Evolutionary conservation across 2,797 vertebrate species (phyloP), one percentile per base, ranked within the genome.

Genomic region (Gambusia yucatana): DNA sequence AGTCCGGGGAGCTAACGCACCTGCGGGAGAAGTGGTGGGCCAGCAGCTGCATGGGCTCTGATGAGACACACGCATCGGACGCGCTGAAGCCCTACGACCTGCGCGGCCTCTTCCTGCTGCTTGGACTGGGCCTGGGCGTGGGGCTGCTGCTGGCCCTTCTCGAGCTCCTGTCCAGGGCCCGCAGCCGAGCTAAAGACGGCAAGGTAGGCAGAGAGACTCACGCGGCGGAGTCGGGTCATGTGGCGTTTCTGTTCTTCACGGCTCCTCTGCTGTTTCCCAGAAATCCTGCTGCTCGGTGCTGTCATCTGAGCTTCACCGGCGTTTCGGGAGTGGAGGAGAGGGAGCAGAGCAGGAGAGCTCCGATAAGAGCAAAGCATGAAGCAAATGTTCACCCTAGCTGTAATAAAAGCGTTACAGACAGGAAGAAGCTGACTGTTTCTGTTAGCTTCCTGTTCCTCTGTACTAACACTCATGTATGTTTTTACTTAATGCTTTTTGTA

Each of bases 11-110:
- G 22, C 93, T 98, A 0, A 94, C 95, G 0, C 94, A 96, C 72
- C 85, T 98, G 59, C 84, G 87, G 0, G 89, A 94, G 75, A 98
- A 98, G 87, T 98, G 97, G 97, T 98, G 97, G 97, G 92, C 96
- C 48, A 97, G 82, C 91, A 97, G 94, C 73, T 98, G 97, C 69
- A 0, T 81, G 6, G 84, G 69, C 0, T 75, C 76, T 0, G 77
- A 85, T 0, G 43, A 61, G 0, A 83, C 63, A 0, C 67, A 91
- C 0, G 75, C 87, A 82, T 90, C 92, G 0, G 63, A 80, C 0
- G 92, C 95, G 0, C 90, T 97, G 73, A 91, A 95, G 44, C 90
- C 96, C 0, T 88, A 94, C 3, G 92, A 95, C 0, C 90, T 98
- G 72, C 94, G 92, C 0, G 96, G 96, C 9, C 95, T 97, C 78